Percentiles rank a stretch among this genome's conserved stretches.
These are phyloP conservation scores for Perca fluviatilis DNA, from an alignment of 2,113 vertebrate genomes.

Conservation along the genomic window DNA sequence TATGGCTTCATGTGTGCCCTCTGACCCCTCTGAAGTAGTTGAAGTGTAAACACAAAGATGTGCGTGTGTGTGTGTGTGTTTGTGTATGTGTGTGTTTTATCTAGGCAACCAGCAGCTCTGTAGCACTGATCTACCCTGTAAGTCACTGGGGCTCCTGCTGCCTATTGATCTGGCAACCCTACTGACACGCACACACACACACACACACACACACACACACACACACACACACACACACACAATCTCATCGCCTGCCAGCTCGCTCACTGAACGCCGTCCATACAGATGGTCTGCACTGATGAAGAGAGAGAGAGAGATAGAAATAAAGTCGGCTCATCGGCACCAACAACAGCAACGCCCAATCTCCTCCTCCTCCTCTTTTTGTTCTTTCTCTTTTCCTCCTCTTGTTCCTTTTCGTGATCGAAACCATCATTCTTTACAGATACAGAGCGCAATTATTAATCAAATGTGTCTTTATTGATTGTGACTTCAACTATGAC, in stretches of 20 bases:
- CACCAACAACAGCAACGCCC: constrained; percentile 8
- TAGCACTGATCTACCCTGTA: constrained; percentile 60
- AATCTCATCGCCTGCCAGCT: constrained; percentile 59
- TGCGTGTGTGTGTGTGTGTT: constrained; percentile 23
- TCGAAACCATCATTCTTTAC: background rate
- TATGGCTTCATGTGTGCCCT: constrained; percentile 22
- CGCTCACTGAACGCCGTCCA: constrained; percentile 48
- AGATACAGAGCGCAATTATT: background rate
- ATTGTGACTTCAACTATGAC: background rate
- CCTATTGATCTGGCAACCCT: constrained; percentile 67
- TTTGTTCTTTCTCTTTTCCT: background rate
- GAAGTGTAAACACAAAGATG: constrained; percentile 11
- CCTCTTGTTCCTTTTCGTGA: background rate
- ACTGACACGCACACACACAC: constrained; percentile 29
- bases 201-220: constrained; percentile 47
- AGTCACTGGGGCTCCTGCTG: constrained; percentile 60
- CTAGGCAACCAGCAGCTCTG: constrained; percentile 51
- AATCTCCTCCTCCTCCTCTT: background rate
- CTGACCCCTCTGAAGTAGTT: constrained; percentile 30
- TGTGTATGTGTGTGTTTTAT: constrained; percentile 51
- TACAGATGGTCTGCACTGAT: constrained; percentile 71
- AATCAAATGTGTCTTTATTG: background rate
- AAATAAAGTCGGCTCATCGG: constrained; percentile 21
- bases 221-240: constrained; percentile 33
- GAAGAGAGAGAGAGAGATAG: constrained; percentile 30